Conservation (phyloP, 2,888 invertebrate genomes). For the Idaea aversata region DNA sequence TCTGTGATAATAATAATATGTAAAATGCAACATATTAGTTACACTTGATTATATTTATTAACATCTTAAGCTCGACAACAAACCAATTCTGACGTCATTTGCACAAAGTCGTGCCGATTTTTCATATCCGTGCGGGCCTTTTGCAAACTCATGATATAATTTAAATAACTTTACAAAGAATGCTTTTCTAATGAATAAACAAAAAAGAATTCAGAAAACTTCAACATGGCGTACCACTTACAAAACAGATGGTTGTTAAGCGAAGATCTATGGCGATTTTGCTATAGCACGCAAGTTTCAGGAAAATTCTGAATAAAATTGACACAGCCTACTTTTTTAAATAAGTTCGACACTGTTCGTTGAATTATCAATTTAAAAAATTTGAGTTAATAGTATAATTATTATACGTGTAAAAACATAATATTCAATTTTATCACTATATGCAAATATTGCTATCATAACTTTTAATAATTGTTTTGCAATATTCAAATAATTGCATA, state of each 20-base stretch:
- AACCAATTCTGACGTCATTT: background rate
- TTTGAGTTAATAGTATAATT: background rate
- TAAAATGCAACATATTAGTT: no score
- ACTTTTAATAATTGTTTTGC: no score
- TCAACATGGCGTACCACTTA: conserved; percentile 17
- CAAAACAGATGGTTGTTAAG: conserved; percentile 24
- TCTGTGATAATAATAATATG: no score
- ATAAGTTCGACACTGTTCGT: conserved; percentile 24
- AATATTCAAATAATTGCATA: no score
- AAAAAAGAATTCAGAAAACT: conserved; percentile 22
- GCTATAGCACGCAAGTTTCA: conserved; percentile 29
- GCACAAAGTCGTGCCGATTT: background rate
- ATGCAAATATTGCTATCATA: no score
- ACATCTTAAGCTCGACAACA: no score
- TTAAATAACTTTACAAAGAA: background rate
- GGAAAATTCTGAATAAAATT: conserved; percentile 25
- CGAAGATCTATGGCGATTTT: conserved; percentile 31
- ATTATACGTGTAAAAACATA: no score
- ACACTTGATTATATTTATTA: no score
- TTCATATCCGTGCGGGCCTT: background rate
- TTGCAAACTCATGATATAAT: background rate
- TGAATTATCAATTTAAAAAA: conserved; percentile 14
- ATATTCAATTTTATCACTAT: no score
- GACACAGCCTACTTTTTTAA: conserved; percentile 26
- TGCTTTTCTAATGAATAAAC: background rate